These are phyloP conservation scores for Callithrix jacchus DNA, from an alignment of 2,113 vertebrate genomes.

Conservation along the genomic window DNA sequence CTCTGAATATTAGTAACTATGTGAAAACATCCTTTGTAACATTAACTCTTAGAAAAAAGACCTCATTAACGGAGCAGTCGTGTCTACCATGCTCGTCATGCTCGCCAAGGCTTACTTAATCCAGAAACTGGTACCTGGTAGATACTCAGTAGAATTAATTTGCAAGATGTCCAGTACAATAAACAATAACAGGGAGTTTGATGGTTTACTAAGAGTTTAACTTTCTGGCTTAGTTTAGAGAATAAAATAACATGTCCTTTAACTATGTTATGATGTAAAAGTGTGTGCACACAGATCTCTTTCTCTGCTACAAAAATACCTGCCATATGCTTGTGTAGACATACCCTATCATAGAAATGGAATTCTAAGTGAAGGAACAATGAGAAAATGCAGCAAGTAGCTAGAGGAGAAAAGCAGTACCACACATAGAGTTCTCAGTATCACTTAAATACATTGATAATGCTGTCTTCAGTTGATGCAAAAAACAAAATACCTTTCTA, in stretches of 20 bases:
- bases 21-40: slow-evolving; percentile 10
- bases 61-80: background rate
- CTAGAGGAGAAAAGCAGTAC: background rate
- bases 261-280: background rate
- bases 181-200: background rate
- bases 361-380: background rate
- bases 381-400: background rate
- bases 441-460: slow-evolving; percentile 20
- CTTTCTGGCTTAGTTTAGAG: background rate
- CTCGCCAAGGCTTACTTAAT: background rate
- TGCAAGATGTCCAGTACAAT: background rate
- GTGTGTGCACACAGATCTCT: background rate
- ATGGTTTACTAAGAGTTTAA: background rate
- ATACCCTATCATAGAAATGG: background rate
- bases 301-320: background rate
- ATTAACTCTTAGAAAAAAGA: background rate
- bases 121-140: background rate
- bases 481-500: slow-evolving; percentile 42
- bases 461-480: background rate
- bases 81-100: background rate
- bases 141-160: background rate
- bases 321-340: background rate
- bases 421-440: background rate
- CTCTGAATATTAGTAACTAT: background rate
- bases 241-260: background rate